These are phyloP conservation scores for Zapus hudsonius DNA, from an alignment of 2,113 vertebrate genomes.

Conservation along the genomic window DNA sequence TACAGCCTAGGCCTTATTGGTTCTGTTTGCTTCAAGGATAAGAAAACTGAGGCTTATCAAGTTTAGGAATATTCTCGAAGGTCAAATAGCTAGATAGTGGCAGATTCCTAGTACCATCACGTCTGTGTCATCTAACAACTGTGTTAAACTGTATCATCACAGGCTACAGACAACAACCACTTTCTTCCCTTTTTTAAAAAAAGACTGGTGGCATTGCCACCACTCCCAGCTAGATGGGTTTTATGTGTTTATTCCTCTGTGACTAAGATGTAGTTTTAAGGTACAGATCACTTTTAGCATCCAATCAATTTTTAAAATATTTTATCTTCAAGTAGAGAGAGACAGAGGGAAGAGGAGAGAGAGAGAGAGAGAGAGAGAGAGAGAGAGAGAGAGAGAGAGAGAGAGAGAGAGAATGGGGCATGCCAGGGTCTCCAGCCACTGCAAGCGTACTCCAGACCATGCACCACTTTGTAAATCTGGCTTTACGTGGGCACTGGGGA, in stretches of 20 bases:
- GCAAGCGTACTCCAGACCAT: too few species aligned
- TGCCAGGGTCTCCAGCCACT: too few species aligned
- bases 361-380: too few species aligned
- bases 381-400: too few species aligned
- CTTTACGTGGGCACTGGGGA: too few species aligned
- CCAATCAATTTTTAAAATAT: background rate
- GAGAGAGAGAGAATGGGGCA: too few species aligned
- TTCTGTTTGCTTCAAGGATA: background rate
- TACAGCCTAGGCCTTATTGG: background rate
- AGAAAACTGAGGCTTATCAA: conserved; percentile 2
- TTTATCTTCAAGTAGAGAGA: too few species aligned
- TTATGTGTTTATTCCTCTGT: background rate
- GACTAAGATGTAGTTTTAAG: background rate
- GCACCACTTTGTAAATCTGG: too few species aligned
- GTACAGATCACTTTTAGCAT: background rate
- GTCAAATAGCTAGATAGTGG: background rate
- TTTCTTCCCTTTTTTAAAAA: background rate
- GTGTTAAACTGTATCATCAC: background rate
- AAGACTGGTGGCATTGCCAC: background rate
- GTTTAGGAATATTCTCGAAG: background rate
- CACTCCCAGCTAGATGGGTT: background rate
- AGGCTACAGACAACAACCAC: background rate
- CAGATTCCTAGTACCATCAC: background rate
- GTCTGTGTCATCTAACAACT: background rate
- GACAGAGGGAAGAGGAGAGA: too few species aligned